Conservation (phyloP, 2,888 invertebrate genomes). For the Microctonus hyperodae region DNA sequence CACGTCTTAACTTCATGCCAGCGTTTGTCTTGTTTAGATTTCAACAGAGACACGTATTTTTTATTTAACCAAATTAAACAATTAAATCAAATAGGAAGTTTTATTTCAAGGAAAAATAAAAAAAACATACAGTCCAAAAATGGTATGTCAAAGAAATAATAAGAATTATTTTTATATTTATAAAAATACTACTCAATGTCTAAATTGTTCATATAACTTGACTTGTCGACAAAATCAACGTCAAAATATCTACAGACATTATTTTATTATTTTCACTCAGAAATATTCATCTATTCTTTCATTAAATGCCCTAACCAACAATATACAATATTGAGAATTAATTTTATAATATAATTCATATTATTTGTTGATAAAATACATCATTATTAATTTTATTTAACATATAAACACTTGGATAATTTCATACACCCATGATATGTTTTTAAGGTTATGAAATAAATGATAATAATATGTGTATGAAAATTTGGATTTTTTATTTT, state of each 20-base stretch:
- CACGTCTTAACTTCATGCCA: slow-evolving; percentile 57
- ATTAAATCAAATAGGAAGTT: slow-evolving; percentile 19
- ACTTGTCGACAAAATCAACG: not conserved
- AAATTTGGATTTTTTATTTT: slow-evolving; percentile 45
- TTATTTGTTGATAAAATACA: not conserved
- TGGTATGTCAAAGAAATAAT: slow-evolving; percentile 43
- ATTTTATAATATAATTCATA: too few relatives aligned
- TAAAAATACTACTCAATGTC: not conserved
- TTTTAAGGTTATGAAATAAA: too few relatives aligned
- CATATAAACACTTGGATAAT: too few relatives aligned
- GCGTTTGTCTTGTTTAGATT: slow-evolving; percentile 48
- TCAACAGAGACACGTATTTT: slow-evolving; percentile 20
- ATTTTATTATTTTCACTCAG: not conserved
- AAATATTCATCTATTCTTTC: slow-evolving; percentile 3
- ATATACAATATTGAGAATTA: too few relatives aligned
- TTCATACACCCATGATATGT: too few relatives aligned
- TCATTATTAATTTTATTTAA: too few relatives aligned
- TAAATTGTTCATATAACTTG: not conserved
- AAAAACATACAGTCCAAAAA: slow-evolving; percentile 38
- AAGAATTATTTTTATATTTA: slow-evolving; percentile 5
- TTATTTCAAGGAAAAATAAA: not conserved
- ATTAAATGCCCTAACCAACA: not conserved
- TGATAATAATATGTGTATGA: not conserved
- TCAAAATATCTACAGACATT: slow-evolving; percentile 8
- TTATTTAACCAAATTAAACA: too few relatives aligned